Conservation (phyloP, 2,888 invertebrate genomes). For the Erynnis tages region DNA sequence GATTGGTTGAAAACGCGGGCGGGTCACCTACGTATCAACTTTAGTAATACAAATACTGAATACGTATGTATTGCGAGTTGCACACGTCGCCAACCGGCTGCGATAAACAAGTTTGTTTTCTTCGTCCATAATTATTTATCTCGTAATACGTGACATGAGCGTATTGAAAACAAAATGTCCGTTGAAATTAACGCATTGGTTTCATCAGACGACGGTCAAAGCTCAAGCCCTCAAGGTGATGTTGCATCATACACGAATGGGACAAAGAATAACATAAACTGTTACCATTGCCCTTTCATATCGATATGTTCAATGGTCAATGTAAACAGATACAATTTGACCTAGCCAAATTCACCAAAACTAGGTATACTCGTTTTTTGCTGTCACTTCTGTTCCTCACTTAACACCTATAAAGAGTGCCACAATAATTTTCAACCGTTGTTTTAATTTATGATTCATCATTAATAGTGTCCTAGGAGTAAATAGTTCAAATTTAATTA, state of each 20-base stretch:
- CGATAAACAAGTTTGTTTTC: conserved; percentile 42
- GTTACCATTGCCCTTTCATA: no score
- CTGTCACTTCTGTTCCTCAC: no score
- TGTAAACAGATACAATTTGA: no score
- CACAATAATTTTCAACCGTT: no score
- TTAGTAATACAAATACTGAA: not conserved
- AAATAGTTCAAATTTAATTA: no score
- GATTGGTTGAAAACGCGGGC: conserved; percentile 73
- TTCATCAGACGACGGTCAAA: conserved; percentile 49
- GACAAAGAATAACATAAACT: not conserved
- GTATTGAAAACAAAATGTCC: conserved; percentile 24
- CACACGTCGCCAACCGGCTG: conserved; percentile 23
- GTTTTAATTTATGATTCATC: no score
- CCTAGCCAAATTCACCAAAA: no score
- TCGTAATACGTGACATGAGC: conserved; percentile 17
- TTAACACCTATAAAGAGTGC: no score
- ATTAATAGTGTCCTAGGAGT: no score
- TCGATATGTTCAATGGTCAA: no score
- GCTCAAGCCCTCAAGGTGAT: conserved; percentile 57
- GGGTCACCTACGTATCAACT: conserved; percentile 48
- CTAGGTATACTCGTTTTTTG: no score
- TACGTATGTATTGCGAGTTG: not conserved
- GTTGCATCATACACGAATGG: conserved; percentile 46
- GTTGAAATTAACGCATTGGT: conserved; percentile 32
- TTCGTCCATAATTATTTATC: conserved; percentile 27